phyloP scores from a whole-genome alignment of 2,888 invertebrate species.

The Eupithecia tripunctaria region DNA sequence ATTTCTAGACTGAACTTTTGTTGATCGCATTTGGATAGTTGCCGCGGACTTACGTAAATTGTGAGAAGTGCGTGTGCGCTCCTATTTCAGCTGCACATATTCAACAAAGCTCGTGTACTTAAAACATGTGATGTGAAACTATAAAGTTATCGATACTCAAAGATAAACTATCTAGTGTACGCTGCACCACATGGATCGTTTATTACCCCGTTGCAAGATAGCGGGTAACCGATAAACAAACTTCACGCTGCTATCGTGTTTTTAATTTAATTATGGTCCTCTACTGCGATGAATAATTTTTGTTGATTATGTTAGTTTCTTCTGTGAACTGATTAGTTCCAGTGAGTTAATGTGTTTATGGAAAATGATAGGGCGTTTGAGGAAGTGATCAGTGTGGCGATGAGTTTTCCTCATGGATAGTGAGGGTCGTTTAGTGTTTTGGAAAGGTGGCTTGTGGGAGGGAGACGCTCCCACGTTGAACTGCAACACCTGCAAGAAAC shows the following conservation, averaged over 20 bases:
- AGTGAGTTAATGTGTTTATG: conserved; percentile 6
- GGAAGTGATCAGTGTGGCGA: conserved; percentile 39
- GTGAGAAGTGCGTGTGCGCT: conserved; percentile 43
- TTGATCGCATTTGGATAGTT: conserved; percentile 66
- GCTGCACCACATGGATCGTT: conserved; percentile 57
- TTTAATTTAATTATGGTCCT: conserved; percentile 45
- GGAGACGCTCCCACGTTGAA: conserved; percentile 74
- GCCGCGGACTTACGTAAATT: conserved; percentile 67
- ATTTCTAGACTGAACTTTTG: conserved; percentile 70
- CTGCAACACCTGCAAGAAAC: conserved; percentile 79
- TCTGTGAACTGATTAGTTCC: background rate
- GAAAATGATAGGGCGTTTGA: conserved; percentile 36
- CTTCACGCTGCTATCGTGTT: conserved; percentile 51
- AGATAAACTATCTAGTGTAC: conserved; percentile 54
- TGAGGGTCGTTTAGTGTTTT: conserved; percentile 77
- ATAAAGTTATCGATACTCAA: conserved; percentile 47
- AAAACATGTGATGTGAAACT: conserved; percentile 41
- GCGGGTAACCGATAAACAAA: conserved; percentile 58
- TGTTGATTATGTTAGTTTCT: conserved; percentile 8
- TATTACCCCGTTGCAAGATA: conserved; percentile 57
- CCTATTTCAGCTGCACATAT: conserved; percentile 25
- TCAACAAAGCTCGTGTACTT: conserved; percentile 18
- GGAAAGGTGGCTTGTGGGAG: conserved; percentile 80
- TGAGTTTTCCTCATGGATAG: conserved; percentile 70
- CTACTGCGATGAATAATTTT: conserved; percentile 48